These are phyloP conservation scores for Microctenopoma stevenorrisi DNA, from an alignment of 2,797 vertebrate species.

Conservation along the genomic window DNA sequence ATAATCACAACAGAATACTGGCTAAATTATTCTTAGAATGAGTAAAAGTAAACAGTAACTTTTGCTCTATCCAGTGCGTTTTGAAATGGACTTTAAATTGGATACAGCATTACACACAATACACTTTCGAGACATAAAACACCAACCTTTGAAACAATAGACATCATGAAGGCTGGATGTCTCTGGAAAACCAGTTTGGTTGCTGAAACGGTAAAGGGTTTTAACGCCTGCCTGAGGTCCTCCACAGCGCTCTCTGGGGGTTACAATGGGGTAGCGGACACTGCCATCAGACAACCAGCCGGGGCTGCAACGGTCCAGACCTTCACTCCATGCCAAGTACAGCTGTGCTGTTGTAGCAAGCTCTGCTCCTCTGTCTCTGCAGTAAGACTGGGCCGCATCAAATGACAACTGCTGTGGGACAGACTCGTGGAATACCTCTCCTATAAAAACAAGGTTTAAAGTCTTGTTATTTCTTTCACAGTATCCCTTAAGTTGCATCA, in stretches of 20 bases:
- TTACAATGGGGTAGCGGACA: slow-evolving; percentile 93
- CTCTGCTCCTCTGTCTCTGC: slow-evolving; percentile 80
- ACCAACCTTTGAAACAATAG: slow-evolving; percentile 92
- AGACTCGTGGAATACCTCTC: slow-evolving; percentile 88
- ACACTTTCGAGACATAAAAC: neutral
- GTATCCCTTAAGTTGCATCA: neutral
- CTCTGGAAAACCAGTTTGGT: slow-evolving; percentile 96
- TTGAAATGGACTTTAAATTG: neutral
- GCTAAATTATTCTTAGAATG: neutral
- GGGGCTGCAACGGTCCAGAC: slow-evolving; percentile 91
- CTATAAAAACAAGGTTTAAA: slow-evolving; percentile 67
- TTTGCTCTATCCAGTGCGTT: neutral
- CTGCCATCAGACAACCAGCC: slow-evolving; percentile 96
- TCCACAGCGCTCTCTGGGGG: slow-evolving; percentile 91
- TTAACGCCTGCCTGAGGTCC: slow-evolving; percentile 91
- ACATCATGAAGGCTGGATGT: slow-evolving; percentile 87
- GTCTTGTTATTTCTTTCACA: neutral
- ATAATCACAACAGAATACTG: too few species aligned
- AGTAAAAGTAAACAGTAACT: neutral
- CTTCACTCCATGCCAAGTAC: slow-evolving; percentile 91
- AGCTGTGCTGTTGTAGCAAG: slow-evolving; percentile 92
- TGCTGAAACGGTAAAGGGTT: slow-evolving; percentile 92
- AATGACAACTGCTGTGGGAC: slow-evolving; percentile 84
- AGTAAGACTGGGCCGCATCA: slow-evolving; percentile 84
- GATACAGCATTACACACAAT: neutral